Percentiles rank a stretch among this genome's conserved stretches.
phyloP scores from a whole-genome alignment of 2,888 invertebrate genomes.

The Callimorpha dominula region DNA sequence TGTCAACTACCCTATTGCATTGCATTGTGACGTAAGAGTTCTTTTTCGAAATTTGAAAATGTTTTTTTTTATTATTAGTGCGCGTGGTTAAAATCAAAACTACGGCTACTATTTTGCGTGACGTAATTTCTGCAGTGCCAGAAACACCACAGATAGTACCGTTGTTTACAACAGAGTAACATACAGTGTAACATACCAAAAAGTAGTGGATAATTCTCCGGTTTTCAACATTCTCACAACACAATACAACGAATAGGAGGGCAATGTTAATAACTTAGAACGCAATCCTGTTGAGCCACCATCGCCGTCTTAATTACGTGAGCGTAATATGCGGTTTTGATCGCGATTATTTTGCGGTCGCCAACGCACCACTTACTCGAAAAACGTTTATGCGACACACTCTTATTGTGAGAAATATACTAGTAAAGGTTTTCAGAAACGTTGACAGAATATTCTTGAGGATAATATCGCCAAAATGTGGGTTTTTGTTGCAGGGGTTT shows the following conservation, averaged over 20 bases:
- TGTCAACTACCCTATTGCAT: too few species aligned
- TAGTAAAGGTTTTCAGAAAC: not conserved
- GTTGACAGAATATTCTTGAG: not conserved
- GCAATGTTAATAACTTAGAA: slow-evolving; percentile 13
- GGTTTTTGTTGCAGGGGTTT: not conserved
- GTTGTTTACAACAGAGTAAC: not conserved
- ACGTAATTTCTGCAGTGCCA: too few species aligned
- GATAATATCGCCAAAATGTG: not conserved
- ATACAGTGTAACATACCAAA: not conserved
- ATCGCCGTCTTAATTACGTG: slow-evolving; percentile 55
- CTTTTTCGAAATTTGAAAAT: too few species aligned
- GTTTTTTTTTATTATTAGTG: too few species aligned
- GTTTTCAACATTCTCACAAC: not conserved
- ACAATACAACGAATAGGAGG: slow-evolving; percentile 8
- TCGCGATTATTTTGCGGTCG: slow-evolving; percentile 62
- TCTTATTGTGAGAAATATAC: slow-evolving; percentile 7
- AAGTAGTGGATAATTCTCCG: not conserved
- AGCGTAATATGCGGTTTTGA: slow-evolving; percentile 63
- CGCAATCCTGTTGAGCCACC: slow-evolving; percentile 16
- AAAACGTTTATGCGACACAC: slow-evolving; percentile 33
- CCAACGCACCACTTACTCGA: slow-evolving; percentile 44
- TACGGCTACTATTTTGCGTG: too few species aligned
- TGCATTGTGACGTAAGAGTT: too few species aligned
- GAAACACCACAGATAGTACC: too few species aligned
- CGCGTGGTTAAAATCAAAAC: too few species aligned